Evolutionary conservation across 2,888 invertebrate genomes (phyloP).

Genomic region (Sphecodes monilicornis): DNA sequence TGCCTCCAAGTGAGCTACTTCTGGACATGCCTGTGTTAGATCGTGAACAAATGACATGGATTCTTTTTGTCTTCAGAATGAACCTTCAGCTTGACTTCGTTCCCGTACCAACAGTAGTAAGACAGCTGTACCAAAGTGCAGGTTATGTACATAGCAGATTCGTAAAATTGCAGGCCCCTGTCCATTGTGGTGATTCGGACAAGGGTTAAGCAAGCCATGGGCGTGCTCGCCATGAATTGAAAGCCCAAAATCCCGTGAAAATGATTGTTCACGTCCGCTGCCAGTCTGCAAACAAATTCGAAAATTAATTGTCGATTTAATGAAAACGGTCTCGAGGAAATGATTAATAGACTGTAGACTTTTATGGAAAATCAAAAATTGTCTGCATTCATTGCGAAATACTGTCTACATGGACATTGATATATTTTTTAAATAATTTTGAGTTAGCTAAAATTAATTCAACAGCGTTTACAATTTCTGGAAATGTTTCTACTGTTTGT

Average conservation of each 20-base stretch:
- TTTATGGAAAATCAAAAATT: too few species aligned
- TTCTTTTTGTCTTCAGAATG: background rate
- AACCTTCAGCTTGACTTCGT: conserved; percentile 64
- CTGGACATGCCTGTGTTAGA: background rate
- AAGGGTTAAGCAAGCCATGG: conserved; percentile 41
- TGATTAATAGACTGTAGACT: too few species aligned
- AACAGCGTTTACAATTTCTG: too few species aligned
- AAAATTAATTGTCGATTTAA: too few species aligned
- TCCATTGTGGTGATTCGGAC: conserved; percentile 12
- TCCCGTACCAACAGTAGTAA: conserved; percentile 75
- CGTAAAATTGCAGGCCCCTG: background rate
- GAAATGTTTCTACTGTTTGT: too few species aligned
- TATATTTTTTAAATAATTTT: too few species aligned
- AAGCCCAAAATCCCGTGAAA: background rate
- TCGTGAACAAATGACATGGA: background rate
- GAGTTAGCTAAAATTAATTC: too few species aligned
- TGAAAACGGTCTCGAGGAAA: too few species aligned
- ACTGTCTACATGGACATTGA: too few species aligned
- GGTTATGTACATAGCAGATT: conserved; percentile 5
- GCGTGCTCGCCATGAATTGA: conserved; percentile 22
- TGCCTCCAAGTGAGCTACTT: too few species aligned
- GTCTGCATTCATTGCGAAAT: too few species aligned
- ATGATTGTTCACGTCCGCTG: background rate
- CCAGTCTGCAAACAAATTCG: background rate
- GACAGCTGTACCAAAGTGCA: conserved; percentile 66